These are phyloP conservation scores for Salvelinus sp. DNA, from an alignment of 2,113 vertebrate genomes.

Conservation along the genomic window DNA sequence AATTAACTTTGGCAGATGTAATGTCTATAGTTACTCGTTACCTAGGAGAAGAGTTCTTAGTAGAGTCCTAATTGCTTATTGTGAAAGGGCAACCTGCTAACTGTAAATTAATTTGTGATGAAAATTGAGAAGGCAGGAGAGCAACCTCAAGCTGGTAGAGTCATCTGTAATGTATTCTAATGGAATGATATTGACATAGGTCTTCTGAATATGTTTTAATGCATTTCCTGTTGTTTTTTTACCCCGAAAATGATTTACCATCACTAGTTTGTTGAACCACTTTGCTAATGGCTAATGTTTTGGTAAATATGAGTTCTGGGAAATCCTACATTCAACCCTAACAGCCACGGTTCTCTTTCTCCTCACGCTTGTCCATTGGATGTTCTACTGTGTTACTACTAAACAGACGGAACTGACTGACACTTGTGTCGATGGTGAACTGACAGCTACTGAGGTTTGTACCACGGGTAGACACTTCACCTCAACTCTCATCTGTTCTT, in stretches of 20 bases:
- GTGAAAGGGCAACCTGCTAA: not conserved
- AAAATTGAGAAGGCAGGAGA: not conserved
- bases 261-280: not conserved
- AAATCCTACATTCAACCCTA: not conserved
- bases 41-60: not conserved
- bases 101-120: not conserved
- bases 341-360: constrained; percentile 68
- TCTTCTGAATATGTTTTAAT: not conserved
- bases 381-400: constrained; percentile 55
- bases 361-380: constrained; percentile 75
- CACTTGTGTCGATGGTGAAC: constrained; percentile 81
- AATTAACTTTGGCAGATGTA: not conserved
- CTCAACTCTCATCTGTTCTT: not conserved
- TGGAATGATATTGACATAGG: not conserved
- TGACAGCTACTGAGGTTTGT: constrained; percentile 92
- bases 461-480: not conserved
- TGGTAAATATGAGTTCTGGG: not conserved
- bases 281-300: not conserved
- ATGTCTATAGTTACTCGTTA: not conserved
- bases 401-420: constrained; percentile 90
- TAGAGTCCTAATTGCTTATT: not conserved
- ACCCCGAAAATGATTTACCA: not conserved
- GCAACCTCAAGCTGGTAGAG: not conserved
- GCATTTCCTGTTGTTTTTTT: not conserved
- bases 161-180: not conserved